Evolutionary conservation across 2,113 vertebrate genomes (phyloP).

Genomic region (Sphaerodactylus townsendi): DNA sequence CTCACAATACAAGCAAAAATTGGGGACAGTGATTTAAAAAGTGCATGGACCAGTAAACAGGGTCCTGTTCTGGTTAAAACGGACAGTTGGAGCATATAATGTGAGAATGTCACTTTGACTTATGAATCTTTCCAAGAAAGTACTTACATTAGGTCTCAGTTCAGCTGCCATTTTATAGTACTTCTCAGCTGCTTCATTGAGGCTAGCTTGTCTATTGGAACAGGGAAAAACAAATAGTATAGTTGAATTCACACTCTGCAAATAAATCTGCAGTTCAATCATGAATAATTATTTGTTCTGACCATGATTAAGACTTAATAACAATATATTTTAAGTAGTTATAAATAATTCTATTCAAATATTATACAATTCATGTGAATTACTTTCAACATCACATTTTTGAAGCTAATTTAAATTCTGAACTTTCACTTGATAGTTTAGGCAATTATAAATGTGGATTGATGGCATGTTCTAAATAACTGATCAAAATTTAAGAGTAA

Average conservation of each 20-base stretch:
- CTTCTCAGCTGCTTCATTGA: conserved; percentile 93
- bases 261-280: background rate
- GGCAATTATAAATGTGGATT: conserved; percentile 10
- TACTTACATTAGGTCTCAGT: conserved; percentile 95
- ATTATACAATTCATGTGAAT: too few relatives aligned
- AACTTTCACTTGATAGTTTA: conserved; percentile 19
- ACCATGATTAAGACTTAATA: background rate
- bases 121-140: conserved; percentile 40
- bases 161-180: conserved; percentile 92
- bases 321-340: background rate
- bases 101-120: conserved; percentile 39
- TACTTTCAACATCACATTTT: too few relatives aligned
- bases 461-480: background rate
- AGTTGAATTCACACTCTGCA: background rate
- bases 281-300: background rate
- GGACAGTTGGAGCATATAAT: background rate
- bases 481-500: too few relatives aligned
- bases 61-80: too few relatives aligned
- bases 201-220: conserved; percentile 91
- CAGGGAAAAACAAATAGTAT: background rate
- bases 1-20: too few relatives aligned
- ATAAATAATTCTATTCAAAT: background rate
- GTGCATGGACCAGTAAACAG: too few relatives aligned
- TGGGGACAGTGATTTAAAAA: too few relatives aligned
- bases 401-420: background rate